Evolutionary conservation across 2,797 vertebrate species (phyloP).

Genomic region (Karalla daura): DNA sequence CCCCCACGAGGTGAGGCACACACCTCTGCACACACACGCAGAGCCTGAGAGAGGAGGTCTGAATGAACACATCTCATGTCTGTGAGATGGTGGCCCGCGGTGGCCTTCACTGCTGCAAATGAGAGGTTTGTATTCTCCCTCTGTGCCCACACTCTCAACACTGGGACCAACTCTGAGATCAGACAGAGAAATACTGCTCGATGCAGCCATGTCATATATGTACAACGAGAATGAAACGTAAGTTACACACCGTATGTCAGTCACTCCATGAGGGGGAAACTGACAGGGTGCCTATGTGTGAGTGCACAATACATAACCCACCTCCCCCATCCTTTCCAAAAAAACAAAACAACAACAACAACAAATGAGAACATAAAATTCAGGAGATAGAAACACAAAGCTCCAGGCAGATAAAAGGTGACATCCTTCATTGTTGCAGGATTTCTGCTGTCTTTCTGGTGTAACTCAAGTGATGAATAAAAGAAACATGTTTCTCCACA

Average conservation of each 20-base stretch:
- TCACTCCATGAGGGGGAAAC: neutral
- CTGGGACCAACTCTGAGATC: neutral
- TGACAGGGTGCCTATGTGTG: neutral
- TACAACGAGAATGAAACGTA: neutral
- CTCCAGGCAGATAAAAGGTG: neutral
- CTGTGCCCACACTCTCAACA: neutral
- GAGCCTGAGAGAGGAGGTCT: neutral
- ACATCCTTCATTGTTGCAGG: neutral
- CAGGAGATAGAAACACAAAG: neutral
- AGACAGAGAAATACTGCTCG: neutral
- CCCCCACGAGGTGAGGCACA: no score
- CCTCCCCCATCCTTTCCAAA: no score
- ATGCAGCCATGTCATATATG: neutral
- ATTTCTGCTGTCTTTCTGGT: constrained; percentile 4
- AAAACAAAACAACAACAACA: no score
- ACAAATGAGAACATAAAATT: neutral
- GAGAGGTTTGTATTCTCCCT: constrained; percentile 9
- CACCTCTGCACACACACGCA: neutral
- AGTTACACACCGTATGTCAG: neutral
- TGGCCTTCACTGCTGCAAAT: neutral
- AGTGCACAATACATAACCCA: neutral
- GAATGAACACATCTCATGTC: neutral
- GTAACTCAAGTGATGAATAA: constrained; percentile 19
- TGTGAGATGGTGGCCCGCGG: neutral
- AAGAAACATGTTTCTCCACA: neutral